Evolutionary conservation across 2,797 vertebrate genomes (phyloP).

Genomic region (Cygnus olor): DNA sequence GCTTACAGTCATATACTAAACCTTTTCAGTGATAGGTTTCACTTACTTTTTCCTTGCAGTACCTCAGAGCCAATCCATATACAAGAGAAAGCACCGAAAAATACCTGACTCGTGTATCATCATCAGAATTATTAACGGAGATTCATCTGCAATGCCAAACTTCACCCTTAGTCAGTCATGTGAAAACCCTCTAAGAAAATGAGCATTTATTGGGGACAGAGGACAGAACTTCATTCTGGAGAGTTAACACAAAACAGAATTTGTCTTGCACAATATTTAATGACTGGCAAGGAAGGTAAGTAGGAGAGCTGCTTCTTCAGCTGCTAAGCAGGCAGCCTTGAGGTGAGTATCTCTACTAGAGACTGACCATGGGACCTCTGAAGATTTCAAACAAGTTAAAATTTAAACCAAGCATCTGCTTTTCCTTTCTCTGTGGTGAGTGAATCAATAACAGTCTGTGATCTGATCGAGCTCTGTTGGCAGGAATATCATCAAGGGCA

Average conservation of each 20-base stretch:
- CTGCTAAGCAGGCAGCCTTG: background rate
- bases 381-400: background rate
- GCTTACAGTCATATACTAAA: background rate
- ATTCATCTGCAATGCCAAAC: background rate
- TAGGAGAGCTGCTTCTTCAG: background rate
- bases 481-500: background rate
- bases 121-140: background rate
- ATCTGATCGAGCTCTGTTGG: background rate
- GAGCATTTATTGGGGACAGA: background rate
- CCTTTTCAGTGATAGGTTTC: slow-evolving; percentile 1
- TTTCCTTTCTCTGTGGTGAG: background rate
- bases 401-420: background rate
- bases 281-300: background rate
- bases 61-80: background rate
- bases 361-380: background rate
- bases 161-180: background rate
- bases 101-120: background rate
- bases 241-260: background rate
- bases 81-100: background rate
- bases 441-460: background rate
- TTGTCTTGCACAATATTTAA: background rate
- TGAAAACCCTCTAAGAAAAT: background rate
- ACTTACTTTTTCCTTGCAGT: background rate
- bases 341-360: background rate
- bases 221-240: background rate